Evolutionary conservation across 1,140 invertebrate genomes (phyloP).

Genomic region (Meloidogyne exigua): DNA sequence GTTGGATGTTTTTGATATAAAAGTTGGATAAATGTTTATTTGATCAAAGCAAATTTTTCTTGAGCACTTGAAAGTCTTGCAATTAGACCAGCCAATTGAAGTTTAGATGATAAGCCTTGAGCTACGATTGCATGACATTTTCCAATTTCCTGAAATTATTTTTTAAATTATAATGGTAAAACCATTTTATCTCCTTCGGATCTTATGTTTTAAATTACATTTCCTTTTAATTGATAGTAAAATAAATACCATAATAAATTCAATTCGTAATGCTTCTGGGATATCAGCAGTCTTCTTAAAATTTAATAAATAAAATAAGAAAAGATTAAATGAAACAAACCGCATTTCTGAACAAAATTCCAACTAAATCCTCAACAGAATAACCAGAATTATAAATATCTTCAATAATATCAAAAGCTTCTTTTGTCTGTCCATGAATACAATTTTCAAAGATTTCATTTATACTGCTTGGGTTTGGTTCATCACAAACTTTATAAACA

Average conservation of each 20-base stretch:
- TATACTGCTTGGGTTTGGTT: constrained; percentile 91
- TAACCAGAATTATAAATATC: constrained; percentile 39
- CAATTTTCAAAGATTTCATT: constrained; percentile 85
- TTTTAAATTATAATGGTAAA: too few species aligned
- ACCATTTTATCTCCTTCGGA: too few species aligned
- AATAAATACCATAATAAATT: constrained; percentile 36
- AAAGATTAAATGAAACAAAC: neutral
- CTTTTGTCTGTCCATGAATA: constrained; percentile 69
- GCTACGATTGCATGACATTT: constrained; percentile 36
- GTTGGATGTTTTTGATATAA: constrained; percentile 38
- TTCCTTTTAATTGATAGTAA: neutral
- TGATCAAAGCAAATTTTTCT: constrained; percentile 11
- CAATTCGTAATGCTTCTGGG: constrained; percentile 33
- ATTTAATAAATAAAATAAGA: neutral
- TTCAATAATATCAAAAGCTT: constrained; percentile 37
- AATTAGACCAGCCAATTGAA: constrained; percentile 35
- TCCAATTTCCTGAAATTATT: constrained; percentile 32
- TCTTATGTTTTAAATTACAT: too few species aligned
- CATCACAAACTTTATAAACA: constrained; percentile 99
- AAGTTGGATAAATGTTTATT: neutral
- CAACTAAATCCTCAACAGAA: constrained; percentile 36
- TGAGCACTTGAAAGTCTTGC: constrained; percentile 28
- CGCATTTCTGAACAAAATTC: constrained; percentile 32
- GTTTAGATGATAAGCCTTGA: constrained; percentile 34
- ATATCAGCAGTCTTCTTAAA: constrained; percentile 29